Percentiles rank a stretch among this genome's conserved stretches.
phyloP scores from a whole-genome alignment of 2,113 vertebrate genomes.

The Otocyon megalotis region DNA sequence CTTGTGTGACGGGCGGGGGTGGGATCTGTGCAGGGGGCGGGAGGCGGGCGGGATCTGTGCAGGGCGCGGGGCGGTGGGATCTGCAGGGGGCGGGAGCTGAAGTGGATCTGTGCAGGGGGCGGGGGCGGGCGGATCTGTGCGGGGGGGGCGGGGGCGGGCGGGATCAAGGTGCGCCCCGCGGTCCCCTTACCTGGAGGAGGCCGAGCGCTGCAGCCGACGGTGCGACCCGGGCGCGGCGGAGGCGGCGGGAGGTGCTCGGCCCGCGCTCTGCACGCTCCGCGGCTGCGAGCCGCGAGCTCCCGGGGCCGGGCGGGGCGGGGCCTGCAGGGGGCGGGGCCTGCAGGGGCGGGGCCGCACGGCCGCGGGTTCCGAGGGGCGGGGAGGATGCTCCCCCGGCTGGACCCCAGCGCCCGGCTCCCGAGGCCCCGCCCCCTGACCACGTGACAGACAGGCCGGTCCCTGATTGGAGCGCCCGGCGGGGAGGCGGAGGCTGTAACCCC shows the following conservation, averaged over 20 bases:
- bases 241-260: fast-evolving
- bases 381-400: fast-evolving
- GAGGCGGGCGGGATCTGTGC: too few species aligned
- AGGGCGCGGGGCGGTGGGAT: too few species aligned
- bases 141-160: too few species aligned
- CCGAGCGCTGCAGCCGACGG: not conserved
- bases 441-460: not conserved
- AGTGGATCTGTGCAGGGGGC: too few species aligned
- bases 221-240: not conserved
- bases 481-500: not conserved
- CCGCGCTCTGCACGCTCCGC: not conserved
- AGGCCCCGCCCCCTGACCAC: not conserved
- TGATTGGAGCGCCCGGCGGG: slow-evolving; percentile 48
- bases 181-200: slow-evolving; percentile 53
- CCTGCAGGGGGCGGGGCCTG: too few species aligned
- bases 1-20: too few species aligned
- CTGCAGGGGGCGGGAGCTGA: too few species aligned
- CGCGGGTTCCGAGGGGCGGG: not conserved
- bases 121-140: too few species aligned
- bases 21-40: too few species aligned
- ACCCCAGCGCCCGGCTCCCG: not conserved
- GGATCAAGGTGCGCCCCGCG: too few species aligned
- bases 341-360: not conserved
- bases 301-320: not conserved
- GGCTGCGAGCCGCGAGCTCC: fast-evolving